These are phyloP conservation scores for Caretta caretta DNA, from an alignment of 2,113 vertebrate species.

Conservation along the genomic window DNA sequence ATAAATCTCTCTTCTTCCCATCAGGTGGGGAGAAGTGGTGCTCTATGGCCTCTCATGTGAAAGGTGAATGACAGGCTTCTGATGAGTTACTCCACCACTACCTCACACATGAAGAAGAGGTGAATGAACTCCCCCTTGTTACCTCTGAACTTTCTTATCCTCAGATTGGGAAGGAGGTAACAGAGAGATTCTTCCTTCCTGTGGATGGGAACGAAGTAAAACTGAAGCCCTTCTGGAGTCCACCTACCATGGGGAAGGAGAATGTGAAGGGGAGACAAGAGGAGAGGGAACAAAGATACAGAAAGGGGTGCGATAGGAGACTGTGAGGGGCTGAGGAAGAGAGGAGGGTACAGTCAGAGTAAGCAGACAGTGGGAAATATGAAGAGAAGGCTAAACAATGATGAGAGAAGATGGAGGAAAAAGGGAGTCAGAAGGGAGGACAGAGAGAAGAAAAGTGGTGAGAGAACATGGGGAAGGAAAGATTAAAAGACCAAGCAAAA, in stretches of 20 bases:
- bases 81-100: not conserved
- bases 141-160: not conserved
- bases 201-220: not conserved
- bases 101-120: not conserved
- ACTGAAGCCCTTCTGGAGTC: not conserved
- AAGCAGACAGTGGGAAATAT: not conserved
- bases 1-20: not conserved
- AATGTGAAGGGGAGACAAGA: not conserved
- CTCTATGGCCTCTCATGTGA: not conserved
- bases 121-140: not conserved
- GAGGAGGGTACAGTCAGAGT: not conserved
- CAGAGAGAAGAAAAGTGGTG: too few species aligned
- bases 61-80: not conserved
- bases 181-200: not conserved
- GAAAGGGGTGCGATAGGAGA: not conserved
- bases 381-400: not conserved
- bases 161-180: not conserved
- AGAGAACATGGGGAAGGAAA: not conserved
- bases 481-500: not conserved
- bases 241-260: not conserved
- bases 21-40: not conserved
- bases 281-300: not conserved
- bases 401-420: not conserved
- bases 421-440: not conserved
- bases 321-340: not conserved